These are phyloP conservation scores for Calidris pygmaea DNA, from an alignment of 2,113 vertebrate genomes.

Conservation along the genomic window DNA sequence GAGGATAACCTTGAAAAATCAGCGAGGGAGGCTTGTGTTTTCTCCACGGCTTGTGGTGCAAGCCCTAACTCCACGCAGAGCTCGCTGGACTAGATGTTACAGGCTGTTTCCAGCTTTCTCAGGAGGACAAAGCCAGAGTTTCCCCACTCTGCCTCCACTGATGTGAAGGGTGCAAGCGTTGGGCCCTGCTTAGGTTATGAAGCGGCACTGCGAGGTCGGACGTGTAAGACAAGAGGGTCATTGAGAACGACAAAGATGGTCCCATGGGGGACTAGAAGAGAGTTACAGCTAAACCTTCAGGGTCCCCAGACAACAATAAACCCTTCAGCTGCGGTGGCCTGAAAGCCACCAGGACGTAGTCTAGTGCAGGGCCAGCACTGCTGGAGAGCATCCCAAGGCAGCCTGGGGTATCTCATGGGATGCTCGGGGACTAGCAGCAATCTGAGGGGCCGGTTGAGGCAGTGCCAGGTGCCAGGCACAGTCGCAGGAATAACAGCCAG, in stretches of 20 bases:
- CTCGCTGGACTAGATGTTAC: background rate
- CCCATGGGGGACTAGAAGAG: background rate
- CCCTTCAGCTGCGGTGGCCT: background rate
- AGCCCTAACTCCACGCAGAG: fast-evolving
- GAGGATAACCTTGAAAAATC: background rate
- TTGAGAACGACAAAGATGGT: background rate
- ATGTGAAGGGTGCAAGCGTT: background rate
- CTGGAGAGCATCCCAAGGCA: background rate
- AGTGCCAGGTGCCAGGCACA: background rate
- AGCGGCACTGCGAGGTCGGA: background rate
- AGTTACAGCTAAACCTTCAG: background rate
- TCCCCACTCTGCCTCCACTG: fast-evolving
- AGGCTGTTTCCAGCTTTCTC: background rate
- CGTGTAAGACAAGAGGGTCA: background rate
- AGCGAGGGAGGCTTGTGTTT: fast-evolving
- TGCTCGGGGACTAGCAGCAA: too few relatives aligned
- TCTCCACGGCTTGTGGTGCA: background rate
- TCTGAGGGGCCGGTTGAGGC: background rate
- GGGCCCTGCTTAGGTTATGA: background rate
- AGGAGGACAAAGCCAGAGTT: background rate
- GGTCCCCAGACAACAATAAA: background rate
- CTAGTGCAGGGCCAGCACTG: fast-evolving
- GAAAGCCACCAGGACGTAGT: background rate
- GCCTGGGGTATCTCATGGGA: background rate
- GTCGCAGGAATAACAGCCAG: background rate